Conservation (phyloP, 2,888 invertebrate species). For the Andrena hattorfiana region DNA sequence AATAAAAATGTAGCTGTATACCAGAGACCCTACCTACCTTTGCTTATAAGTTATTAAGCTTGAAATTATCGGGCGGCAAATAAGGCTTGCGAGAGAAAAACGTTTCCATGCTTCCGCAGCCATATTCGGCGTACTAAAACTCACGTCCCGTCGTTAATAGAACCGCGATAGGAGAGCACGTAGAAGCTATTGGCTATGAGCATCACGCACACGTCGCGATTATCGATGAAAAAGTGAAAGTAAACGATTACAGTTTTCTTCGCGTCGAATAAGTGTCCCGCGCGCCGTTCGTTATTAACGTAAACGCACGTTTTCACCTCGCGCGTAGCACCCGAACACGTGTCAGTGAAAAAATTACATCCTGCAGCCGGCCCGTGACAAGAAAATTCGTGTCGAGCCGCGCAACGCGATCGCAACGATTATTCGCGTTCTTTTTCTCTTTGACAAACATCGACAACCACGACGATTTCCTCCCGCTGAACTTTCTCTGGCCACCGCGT, state of each 20-base stretch:
- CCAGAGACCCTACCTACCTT: too few species aligned
- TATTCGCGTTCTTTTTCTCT: constrained; percentile 7
- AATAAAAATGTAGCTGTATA: constrained; percentile 19
- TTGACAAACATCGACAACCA: not conserved
- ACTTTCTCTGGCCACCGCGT: constrained; percentile 72
- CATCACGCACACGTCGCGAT: not conserved
- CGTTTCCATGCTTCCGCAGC: not conserved
- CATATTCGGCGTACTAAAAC: too few species aligned
- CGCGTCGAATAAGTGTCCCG: not conserved
- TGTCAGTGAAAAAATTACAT: constrained; percentile 9
- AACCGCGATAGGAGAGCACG: not conserved
- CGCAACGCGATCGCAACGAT: constrained; percentile 2
- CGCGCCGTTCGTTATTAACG: constrained; percentile 9
- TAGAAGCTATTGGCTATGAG: not conserved
- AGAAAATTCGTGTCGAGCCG: not conserved
- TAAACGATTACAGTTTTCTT: constrained; percentile 25
- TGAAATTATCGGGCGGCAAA: not conserved
- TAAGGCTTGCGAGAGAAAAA: not conserved
- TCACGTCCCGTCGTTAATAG: too few species aligned
- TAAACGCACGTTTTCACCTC: constrained; percentile 35
- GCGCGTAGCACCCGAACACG: not conserved
- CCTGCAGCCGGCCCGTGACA: not conserved
- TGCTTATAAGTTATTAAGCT: not conserved
- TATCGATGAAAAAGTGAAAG: constrained; percentile 37
- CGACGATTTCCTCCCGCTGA: constrained; percentile 10